Evolutionary conservation across 1,140 invertebrate species (phyloP).

Genomic region (Saccostrea cuccullata): DNA sequence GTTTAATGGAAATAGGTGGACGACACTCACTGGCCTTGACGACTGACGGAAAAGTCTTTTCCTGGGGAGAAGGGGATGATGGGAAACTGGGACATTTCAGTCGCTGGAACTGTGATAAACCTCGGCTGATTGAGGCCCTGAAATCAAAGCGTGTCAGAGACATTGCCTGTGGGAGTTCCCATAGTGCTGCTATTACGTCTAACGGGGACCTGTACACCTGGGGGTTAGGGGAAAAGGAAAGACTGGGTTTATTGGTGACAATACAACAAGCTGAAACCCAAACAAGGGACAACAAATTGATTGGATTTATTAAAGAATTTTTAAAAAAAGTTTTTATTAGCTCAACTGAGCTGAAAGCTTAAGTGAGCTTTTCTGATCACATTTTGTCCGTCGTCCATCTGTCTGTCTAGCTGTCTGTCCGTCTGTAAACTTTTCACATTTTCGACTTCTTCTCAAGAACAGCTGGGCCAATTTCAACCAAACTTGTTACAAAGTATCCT

Average conservation of each 20-base stretch:
- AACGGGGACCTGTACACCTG: constrained; percentile 95
- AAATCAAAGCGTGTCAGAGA: constrained; percentile 92
- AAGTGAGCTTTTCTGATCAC: too few relatives aligned
- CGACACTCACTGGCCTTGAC: constrained; percentile 95
- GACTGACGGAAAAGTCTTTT: constrained; percentile 90
- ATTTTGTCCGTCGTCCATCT: too few relatives aligned
- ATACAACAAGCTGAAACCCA: constrained; percentile 90
- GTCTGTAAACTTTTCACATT: too few relatives aligned
- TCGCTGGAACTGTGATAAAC: constrained; percentile 85
- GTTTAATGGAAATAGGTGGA: constrained; percentile 81
- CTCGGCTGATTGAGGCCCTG: constrained; percentile 89
- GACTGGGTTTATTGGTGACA: constrained; percentile 95
- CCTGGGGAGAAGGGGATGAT: constrained; percentile 98
- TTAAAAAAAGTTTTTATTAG: too few relatives aligned
- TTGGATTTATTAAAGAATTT: neutral
- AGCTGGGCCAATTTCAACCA: too few relatives aligned
- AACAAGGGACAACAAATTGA: constrained; percentile 79
- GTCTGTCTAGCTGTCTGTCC: too few relatives aligned
- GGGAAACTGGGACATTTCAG: constrained; percentile 95
- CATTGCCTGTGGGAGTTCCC: constrained; percentile 95
- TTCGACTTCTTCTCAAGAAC: neutral
- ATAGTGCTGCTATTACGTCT: constrained; percentile 95
- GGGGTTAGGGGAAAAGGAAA: constrained; percentile 95
- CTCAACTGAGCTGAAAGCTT: too few relatives aligned
- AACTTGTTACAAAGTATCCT: too few relatives aligned